Evolutionary conservation across 2,888 invertebrate species (phyloP).

Genomic region (Scaptomyza caliginosa): DNA sequence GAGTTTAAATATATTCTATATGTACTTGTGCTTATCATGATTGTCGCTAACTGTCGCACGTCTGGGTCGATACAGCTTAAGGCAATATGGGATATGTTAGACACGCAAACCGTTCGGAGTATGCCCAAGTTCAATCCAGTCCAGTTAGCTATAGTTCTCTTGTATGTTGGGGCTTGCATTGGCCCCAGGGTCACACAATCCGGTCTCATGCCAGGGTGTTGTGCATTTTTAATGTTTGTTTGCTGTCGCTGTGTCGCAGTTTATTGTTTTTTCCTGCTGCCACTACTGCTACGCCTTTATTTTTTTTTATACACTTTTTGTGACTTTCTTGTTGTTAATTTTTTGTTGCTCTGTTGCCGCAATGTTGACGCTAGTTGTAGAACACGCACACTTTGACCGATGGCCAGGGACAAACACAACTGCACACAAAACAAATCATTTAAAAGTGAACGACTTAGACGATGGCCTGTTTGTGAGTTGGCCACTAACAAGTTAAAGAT

Average conservation of each 20-base stretch:
- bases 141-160: conserved; percentile 2
- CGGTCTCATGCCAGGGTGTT: conserved; percentile 42
- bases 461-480: not conserved
- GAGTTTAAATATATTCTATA: not conserved
- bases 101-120: conserved; percentile 52
- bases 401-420: conserved; percentile 29
- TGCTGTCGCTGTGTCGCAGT: conserved; percentile 71
- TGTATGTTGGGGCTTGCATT: conserved; percentile 4
- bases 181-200: conserved; percentile 38
- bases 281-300: not conserved
- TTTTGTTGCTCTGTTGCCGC: conserved; percentile 44
- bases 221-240: conserved; percentile 69
- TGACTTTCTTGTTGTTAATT: conserved; percentile 21
- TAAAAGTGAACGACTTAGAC: conserved; percentile 3
- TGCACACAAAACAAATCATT: conserved; percentile 2
- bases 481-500: accelerated
- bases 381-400: conserved; percentile 63
- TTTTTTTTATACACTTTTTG: conserved; percentile 4
- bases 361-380: conserved; percentile 57
- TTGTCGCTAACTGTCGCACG: conserved; percentile 42
- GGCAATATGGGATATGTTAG: conserved; percentile 45
- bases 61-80: conserved; percentile 60
- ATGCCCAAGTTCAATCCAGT: conserved; percentile 1
- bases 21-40: conserved; percentile 41
- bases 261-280: conserved; percentile 40